Evolutionary conservation across 1,140 invertebrate genomes (phyloP), one percentile per base, ranked within the genome.

Genomic region (Drepana arcuata): DNA sequence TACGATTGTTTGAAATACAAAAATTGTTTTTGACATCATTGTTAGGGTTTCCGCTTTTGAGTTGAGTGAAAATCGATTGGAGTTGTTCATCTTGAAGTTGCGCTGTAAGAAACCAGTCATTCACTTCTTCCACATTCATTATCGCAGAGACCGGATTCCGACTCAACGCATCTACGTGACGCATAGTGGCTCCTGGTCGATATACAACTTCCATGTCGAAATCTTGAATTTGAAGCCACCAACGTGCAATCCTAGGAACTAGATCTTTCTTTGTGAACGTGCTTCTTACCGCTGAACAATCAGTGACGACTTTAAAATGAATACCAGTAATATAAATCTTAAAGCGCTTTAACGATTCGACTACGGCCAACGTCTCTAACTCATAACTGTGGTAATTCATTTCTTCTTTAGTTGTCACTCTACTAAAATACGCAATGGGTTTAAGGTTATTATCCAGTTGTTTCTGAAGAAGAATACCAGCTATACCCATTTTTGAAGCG

Each of bases 281-380:
- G 2, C 33, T 27, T 23, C 51, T 59, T 1, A 83, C 35, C 0
- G 67, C 68, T 12, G 48, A 63, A 34, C 74, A 83, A 44, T 82
- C 80, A 0, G 71, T 77, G n/a, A 83, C 40, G 0, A 84, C 41
- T 9, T 36, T 69, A 34, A 83, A 83, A 6, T 29, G 25, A n/a
- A 64, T 67, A 1, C 67, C 70, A n/a, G 74, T 9, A 7, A 79
- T 16, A 26, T 64, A 73, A 6, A 68, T 47, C 14, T 67, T 50
- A 25, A 78, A 81, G 13, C 44, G 36, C 35, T 68, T 61, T 0
- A 81, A 16, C 0, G 61, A 44, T 4, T 32, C 28, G 7, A 79
- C 30, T 1, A 79, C 65, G 0, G 65, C 66, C 1, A 75, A 34
- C 0, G 68, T 63, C 26, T 74, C 71, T 1, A 79, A 35, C 36